Evolutionary conservation across 2,797 vertebrate species (phyloP).

Genomic region (Trichosurus vulpecula): DNA sequence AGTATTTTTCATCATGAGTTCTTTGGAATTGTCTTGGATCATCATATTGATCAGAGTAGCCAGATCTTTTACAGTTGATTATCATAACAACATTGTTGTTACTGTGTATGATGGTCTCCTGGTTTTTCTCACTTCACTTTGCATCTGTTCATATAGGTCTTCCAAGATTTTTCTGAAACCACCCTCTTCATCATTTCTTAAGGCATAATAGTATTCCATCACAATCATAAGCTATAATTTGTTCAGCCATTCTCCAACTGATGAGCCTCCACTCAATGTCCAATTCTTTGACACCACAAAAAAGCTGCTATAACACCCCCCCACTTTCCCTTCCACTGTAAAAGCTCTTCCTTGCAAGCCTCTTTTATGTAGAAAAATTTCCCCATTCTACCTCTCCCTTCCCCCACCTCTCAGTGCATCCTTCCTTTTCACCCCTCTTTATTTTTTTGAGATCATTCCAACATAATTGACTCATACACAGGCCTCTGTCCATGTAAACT

Average conservation of each 20-base stretch:
- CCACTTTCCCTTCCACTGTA: not conserved
- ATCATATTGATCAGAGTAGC: not conserved
- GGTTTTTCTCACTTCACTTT: not conserved
- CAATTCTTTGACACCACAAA: not conserved
- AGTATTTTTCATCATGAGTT: not conserved
- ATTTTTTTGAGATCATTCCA: not conserved
- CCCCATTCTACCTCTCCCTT: not conserved
- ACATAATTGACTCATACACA: too few relatives aligned
- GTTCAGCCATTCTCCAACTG: not conserved
- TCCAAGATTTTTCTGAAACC: not conserved
- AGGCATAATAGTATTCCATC: not conserved
- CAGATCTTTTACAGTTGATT: not conserved
- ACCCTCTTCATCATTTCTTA: not conserved
- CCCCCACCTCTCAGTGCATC: not conserved
- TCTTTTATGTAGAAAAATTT: not conserved
- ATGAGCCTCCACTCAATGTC: not conserved
- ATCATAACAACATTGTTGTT: not conserved
- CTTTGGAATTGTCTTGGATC: not conserved
- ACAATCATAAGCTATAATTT: not conserved
- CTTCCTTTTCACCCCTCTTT: not conserved
- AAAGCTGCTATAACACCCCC: not conserved
- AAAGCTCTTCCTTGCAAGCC: not conserved
- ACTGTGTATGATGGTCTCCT: not conserved
- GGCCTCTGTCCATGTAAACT: too few relatives aligned
- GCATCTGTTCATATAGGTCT: not conserved